phyloP scores from a whole-genome alignment of 2,888 invertebrate genomes.

The Abrostola tripartita region DNA sequence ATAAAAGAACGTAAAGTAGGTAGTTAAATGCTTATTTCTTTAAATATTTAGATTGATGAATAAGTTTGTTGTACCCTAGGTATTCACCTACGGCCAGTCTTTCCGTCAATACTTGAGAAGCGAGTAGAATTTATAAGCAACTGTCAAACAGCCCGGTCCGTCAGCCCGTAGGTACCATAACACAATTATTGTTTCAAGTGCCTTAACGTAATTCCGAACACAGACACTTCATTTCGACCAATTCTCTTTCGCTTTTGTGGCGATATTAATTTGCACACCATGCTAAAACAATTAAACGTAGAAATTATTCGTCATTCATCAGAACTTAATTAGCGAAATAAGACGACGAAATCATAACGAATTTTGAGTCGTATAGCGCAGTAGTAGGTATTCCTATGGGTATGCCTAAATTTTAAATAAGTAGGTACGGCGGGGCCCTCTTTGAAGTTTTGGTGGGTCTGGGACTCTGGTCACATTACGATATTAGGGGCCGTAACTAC shows the following conservation, averaged over 20 bases:
- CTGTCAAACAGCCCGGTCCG: slow-evolving; percentile 19
- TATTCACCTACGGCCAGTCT: neutral
- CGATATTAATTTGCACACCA: slow-evolving; percentile 65
- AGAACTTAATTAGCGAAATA: slow-evolving; percentile 55
- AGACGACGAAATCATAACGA: slow-evolving; percentile 38
- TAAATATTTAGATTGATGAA: neutral
- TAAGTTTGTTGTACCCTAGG: neutral
- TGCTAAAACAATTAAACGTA: slow-evolving; percentile 62
- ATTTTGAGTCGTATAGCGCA: slow-evolving; percentile 26
- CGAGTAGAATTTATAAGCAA: slow-evolving; percentile 18
- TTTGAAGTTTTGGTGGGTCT: too few species aligned
- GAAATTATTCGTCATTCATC: slow-evolving; percentile 60
- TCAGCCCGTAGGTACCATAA: too few species aligned
- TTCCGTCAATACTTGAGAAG: slow-evolving; percentile 6
- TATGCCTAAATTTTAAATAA: too few species aligned
- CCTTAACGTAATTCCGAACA: slow-evolving; percentile 57
- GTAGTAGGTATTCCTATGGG: too few species aligned
- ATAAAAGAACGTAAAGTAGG: too few species aligned
- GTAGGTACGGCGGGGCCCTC: too few species aligned
- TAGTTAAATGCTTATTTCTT: neutral
- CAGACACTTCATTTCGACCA: slow-evolving; percentile 55
- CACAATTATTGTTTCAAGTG: slow-evolving; percentile 44
- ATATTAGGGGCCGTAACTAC: too few species aligned
- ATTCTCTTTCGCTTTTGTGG: slow-evolving; percentile 57
- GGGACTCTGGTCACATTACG: too few species aligned